Base-by-base conservation (phyloP, 2,888 invertebrate species). In the Scaptodrosophila latifasciaeformis region DNA sequence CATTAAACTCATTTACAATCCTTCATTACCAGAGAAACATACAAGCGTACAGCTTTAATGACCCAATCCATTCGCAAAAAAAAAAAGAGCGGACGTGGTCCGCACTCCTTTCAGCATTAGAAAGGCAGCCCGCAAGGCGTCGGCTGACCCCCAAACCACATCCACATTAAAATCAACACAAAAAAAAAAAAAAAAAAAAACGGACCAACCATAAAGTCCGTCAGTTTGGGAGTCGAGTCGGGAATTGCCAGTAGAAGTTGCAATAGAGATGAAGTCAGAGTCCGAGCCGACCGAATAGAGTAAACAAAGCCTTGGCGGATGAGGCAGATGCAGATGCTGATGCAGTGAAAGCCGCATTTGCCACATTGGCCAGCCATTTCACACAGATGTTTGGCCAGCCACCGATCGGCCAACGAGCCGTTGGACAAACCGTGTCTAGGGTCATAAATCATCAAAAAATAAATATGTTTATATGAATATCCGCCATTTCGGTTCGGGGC, bases 111-210 rank as follows among this genome's bases (percentile, higher is more conserved):
- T 59, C 62, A 49, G 63, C 62, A 72, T 72, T 72, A 72, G 72
- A 72, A 72, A 72, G 72, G 72, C 58, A 66, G 75, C 75, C 70
- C 72, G 71, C 72, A 51, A 75, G 72, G 72, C 78, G 71, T 66
- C 65, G 75, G 44, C 75, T 72, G 78, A 78, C 72, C 72, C 71
- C 78, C 76, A 59, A 71, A 65, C 65, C 51, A 63, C 57, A 62
- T 60, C 48, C 45, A 30, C 43, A 46, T 42, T 12, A 51, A 34
- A 40, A 51, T 21, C 40, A 24, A 46, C 40, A 56, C 29, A 48
- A 29, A 29, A 57, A n/a, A n/a, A n/a, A n/a, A n/a, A n/a, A n/a
- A n/a, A 34, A 44, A 39, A 31, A 52, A 31, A 27, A 13, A 21
- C 51, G 57, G 13, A 54, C 54, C 59, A 42, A 39, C 34, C 51